Evolutionary conservation across 2,113 vertebrate genomes (phyloP), one percentile per base, ranked within the genome.

Genomic region (Sebastes schlegelii): DNA sequence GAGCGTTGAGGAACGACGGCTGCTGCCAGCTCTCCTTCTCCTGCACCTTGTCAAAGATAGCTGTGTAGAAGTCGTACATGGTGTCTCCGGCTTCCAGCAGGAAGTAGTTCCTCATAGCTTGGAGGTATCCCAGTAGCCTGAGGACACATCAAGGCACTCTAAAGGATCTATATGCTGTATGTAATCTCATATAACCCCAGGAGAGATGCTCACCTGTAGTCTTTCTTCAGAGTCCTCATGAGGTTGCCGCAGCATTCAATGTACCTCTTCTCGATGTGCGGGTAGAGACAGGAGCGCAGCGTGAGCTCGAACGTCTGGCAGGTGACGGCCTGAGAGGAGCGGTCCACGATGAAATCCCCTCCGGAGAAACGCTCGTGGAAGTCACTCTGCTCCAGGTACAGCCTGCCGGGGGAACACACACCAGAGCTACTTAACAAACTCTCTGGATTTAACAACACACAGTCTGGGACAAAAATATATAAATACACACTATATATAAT

Each of bases 71-170:
- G 89, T 99, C 98, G 82, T 99, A 99, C 98, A 99, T 99, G 46
- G 98, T 99, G 94, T 99, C 98, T 43, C 98, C 98, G n/a, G 98
- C 98, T 93, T 99, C 98, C 92, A 99, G 96, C 74, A 99, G 95
- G 91, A 99, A 99, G 89, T 99, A 99, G 91, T 99, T 99, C 79
- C 98, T 97, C 98, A 99, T 99, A 23, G 98, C 97, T 55, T 99
- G 98, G 55, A 99, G 96, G 90, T 98, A 99, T 52, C 98, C 98
- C 78, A 99, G 94, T 63, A 99, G 90, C 87, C 98, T 99, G 84
- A 5, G 68, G 77, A 88, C 5, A 80, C 10, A 52, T 23, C 1
- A 52, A 21, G 10, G 48, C 11, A 49, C 34, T 34, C 34, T 34
- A 34, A 34, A 34, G 34, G 34, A 34, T 34, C 34, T 34, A 34